Evolutionary conservation across 1,140 invertebrate species (phyloP), one percentile per base, ranked within the genome.

Genomic region (Caligus rogercresseyi): DNA sequence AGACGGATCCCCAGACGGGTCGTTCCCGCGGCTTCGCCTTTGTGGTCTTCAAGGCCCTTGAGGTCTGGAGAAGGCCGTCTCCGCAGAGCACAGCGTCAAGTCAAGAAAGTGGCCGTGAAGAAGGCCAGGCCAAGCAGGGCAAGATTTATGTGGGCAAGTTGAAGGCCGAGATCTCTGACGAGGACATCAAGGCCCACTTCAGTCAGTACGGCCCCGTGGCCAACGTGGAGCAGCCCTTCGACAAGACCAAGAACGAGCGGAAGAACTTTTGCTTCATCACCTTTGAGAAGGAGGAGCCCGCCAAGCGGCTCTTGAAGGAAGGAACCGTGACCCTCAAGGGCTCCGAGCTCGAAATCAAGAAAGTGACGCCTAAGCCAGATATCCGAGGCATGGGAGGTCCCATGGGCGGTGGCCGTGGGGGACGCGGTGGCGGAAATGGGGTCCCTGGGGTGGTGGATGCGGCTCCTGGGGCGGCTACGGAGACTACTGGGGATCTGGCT

Each of bases 261-360:
- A 89, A 93, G 77, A 87, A 85, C 62, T 94, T 93, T 76, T 92
- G 89, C 72, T 94, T 94, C 71, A 89, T 94, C 70, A 92, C 89
- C 66, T 93, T 92, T 72, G 88, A 92, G 71, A 87, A 87, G 52
- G 89, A 91, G 74, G 85, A 89, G 73, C 85, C 92, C 54, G 88
- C 91, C 4, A 88, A 88, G 70, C 86, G 90, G 70, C 77, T 92
- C 24, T 75, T 93, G 57, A 92, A 91, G 71, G 86, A 83, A 64
- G 83, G 88, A 1, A 92, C 91, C 73, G 90, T 94, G 71, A 88
- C 82, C 25, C 90, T 95, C 65, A 86, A 84, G 69, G 88, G 86
- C 65, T 90, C 92, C 76, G 88, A 92, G 79, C 85, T 90, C 52
- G 89, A 94, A 74, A 87, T 95, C 0, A 94, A 94, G 74, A 86